Evolutionary conservation across 1,140 invertebrate species (phyloP).

Genomic region (Oedothorax gibbosus): DNA sequence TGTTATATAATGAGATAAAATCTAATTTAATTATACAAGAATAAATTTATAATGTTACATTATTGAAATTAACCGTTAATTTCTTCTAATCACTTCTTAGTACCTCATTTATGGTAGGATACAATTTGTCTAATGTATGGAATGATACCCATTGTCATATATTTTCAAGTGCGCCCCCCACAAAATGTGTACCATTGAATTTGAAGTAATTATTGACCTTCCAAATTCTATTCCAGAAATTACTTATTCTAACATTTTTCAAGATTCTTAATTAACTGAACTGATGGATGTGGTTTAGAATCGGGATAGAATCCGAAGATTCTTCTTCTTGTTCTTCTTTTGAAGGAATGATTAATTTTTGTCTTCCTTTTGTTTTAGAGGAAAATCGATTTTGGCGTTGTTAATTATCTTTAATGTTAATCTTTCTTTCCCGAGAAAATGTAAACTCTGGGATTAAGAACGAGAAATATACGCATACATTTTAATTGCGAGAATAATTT

Average conservation of each 20-base stretch:
- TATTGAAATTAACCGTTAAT: too few species aligned
- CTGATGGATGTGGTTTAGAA: slow-evolving; percentile 41
- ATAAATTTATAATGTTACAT: too few species aligned
- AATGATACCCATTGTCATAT: not conserved
- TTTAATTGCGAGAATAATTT: slow-evolving; percentile 48
- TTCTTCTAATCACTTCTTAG: too few species aligned
- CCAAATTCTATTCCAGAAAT: slow-evolving; percentile 29
- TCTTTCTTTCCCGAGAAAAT: slow-evolving; percentile 32
- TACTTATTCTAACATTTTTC: slow-evolving; percentile 36
- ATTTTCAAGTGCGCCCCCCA: not conserved
- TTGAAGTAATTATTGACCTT: slow-evolving; percentile 32
- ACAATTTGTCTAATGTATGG: too few species aligned
- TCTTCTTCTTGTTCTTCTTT: not conserved
- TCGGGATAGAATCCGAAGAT: not conserved
- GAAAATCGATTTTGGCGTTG: slow-evolving; percentile 30
- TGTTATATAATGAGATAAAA: too few species aligned
- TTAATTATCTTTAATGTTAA: slow-evolving; percentile 46
- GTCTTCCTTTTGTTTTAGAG: slow-evolving; percentile 17
- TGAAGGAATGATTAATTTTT: slow-evolving; percentile 41
- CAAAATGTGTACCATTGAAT: slow-evolving; percentile 14
- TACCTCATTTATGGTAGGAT: too few species aligned
- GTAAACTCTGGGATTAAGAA: slow-evolving; percentile 25
- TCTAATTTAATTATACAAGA: too few species aligned
- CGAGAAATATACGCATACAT: slow-evolving; percentile 23
- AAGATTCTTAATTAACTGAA: slow-evolving; percentile 39